Percentiles rank a stretch among this genome's conserved stretches.
These are phyloP conservation scores for Leptinotarsa haldemani DNA, from an alignment of 2,888 invertebrate species.

Conservation along the genomic window DNA sequence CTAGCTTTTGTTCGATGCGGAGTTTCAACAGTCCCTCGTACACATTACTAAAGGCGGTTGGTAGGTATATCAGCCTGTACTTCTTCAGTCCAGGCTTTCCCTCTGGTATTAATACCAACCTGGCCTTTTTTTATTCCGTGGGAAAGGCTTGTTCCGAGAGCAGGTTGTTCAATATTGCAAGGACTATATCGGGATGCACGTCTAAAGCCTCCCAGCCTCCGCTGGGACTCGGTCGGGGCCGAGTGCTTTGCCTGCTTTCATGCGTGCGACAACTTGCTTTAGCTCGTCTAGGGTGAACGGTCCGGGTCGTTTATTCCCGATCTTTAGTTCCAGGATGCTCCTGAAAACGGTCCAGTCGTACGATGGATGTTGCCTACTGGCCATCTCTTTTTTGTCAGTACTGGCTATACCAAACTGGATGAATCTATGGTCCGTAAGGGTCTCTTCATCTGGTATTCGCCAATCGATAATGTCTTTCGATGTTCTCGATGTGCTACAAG, in stretches of 20 bases:
- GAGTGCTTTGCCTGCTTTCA: slow-evolving; percentile 24
- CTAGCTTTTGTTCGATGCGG: background rate
- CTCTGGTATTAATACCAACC: slow-evolving; percentile 19
- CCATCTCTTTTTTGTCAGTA: background rate
- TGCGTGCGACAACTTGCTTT: background rate
- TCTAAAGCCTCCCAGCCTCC: slow-evolving; percentile 13
- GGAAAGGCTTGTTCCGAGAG: slow-evolving; percentile 14
- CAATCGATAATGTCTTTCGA: too few relatives aligned
- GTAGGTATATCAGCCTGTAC: background rate
- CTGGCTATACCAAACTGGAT: background rate
- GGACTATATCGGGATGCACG: background rate
- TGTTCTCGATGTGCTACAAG: background rate
- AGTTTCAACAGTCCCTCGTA: slow-evolving; percentile 1
- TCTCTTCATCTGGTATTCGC: background rate
- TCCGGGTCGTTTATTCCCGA: too few relatives aligned
- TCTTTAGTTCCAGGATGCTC: background rate
- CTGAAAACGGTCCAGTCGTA: background rate
- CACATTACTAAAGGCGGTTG: background rate
- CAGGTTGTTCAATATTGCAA: slow-evolving; percentile 1
- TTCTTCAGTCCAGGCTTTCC: background rate
- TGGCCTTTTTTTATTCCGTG: slow-evolving; percentile 6
- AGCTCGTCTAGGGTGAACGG: background rate
- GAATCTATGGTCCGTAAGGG: slow-evolving; percentile 11
- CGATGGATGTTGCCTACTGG: too few relatives aligned
- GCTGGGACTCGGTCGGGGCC: slow-evolving; percentile 34